These are phyloP conservation scores for Neostethus bicornis DNA, from an alignment of 2,797 vertebrate genomes.

Conservation along the genomic window DNA sequence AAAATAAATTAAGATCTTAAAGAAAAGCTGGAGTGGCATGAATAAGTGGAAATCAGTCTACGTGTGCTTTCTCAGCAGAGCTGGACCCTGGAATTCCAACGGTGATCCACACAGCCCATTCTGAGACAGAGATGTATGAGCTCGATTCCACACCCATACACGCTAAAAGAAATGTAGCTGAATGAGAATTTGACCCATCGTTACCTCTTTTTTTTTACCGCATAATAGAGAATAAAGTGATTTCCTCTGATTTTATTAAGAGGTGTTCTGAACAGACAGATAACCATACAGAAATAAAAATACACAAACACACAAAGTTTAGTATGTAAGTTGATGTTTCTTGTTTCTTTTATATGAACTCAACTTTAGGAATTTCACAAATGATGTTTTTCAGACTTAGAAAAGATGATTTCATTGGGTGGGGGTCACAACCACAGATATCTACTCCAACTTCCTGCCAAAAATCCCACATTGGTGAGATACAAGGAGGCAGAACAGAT, in stretches of 20 bases:
- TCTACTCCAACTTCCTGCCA: constrained; percentile 43
- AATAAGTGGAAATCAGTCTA: constrained; percentile 56
- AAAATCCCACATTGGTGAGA: constrained; percentile 23
- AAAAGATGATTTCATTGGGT: constrained; percentile 23
- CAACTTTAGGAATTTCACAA: background rate
- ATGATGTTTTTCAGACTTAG: constrained; percentile 21
- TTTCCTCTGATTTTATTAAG: constrained; percentile 18
- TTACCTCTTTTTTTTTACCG: constrained; percentile 22
- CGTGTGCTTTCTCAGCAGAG: constrained; percentile 71
- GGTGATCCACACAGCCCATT: constrained; percentile 51
- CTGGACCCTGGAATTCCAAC: constrained; percentile 60
- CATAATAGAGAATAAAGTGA: constrained; percentile 12
- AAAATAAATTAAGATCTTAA: constrained; percentile 44
- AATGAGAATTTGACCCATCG: constrained; percentile 25
- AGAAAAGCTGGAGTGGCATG: constrained; percentile 46
- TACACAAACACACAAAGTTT: background rate
- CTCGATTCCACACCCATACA: constrained; percentile 11
- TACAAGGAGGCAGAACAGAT: constrained; percentile 6
- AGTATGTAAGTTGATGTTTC: background rate
- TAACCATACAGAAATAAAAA: background rate
- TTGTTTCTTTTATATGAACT: background rate
- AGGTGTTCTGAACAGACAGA: constrained; percentile 10
- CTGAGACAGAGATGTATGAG: constrained; percentile 69
- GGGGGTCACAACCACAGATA: constrained; percentile 18
- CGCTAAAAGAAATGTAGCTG: constrained; percentile 27